Evolutionary conservation across 2,797 vertebrate species (phyloP).

Genomic region (Hyperoplus immaculatus): DNA sequence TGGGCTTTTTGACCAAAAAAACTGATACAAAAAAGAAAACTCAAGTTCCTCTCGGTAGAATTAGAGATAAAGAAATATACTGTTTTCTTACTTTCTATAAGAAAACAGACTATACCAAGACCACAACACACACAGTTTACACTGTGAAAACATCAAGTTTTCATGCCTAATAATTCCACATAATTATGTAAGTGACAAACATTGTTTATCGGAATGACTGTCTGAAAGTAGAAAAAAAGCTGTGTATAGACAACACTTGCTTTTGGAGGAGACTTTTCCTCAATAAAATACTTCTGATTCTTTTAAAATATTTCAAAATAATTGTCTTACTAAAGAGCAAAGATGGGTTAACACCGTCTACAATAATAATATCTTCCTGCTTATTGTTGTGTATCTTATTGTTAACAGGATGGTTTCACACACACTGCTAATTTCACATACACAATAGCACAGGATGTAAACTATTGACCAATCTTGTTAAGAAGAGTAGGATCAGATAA

Average conservation of each 20-base stretch:
- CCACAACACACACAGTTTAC: too few relatives aligned
- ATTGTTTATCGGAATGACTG: too few relatives aligned
- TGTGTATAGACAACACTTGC: background rate
- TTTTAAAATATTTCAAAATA: background rate
- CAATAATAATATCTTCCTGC: background rate
- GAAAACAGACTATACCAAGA: too few relatives aligned
- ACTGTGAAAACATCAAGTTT: background rate
- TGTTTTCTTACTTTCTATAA: too few relatives aligned
- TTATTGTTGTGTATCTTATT: background rate
- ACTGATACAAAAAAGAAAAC: background rate
- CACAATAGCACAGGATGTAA: constrained; percentile 18
- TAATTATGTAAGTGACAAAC: too few relatives aligned
- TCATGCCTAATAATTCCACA: too few relatives aligned
- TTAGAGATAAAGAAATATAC: background rate
- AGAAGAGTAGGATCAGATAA: background rate
- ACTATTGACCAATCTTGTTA: background rate
- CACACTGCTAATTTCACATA: too few relatives aligned
- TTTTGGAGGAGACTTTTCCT: background rate
- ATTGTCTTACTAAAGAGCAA: background rate
- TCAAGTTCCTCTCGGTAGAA: background rate
- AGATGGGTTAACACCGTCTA: background rate
- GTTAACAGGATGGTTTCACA: background rate
- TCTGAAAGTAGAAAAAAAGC: too few relatives aligned
- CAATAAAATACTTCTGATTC: background rate
- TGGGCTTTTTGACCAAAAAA: background rate